These are phyloP conservation scores for Netelia inedita DNA, from an alignment of 2,888 invertebrate species.

Conservation along the genomic window DNA sequence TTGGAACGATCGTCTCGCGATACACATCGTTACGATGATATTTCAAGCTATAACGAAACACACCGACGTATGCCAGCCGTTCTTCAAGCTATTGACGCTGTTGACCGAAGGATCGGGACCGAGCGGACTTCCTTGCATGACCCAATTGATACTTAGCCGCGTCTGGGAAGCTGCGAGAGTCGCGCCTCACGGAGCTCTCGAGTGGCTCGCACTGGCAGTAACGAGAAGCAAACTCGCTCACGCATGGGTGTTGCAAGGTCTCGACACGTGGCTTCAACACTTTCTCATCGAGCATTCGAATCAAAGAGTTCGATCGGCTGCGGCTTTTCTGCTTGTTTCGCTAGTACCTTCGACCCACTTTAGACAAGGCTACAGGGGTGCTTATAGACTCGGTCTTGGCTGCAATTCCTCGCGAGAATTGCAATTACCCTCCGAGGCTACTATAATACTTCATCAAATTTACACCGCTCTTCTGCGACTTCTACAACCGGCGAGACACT, in stretches of 20 bases:
- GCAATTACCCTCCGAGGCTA: conserved; percentile 86
- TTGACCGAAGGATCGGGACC: conserved; percentile 94
- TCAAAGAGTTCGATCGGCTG: conserved; percentile 95
- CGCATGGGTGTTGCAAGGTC: conserved; percentile 96
- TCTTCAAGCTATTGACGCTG: conserved; percentile 96
- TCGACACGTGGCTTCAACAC: conserved; percentile 96
- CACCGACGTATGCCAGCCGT: conserved; percentile 96
- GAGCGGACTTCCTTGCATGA: conserved; percentile 95
- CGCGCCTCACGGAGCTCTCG: conserved; percentile 96
- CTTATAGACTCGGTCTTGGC: conserved; percentile 87
- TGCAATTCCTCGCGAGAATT: conserved; percentile 86
- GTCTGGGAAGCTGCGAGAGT: conserved; percentile 97
- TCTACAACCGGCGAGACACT: conserved; percentile 93
- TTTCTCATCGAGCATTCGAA: conserved; percentile 94
- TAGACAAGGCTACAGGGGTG: conserved; percentile 92
- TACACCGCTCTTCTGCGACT: conserved; percentile 91
- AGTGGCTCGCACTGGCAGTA: conserved; percentile 93
- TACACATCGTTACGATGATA: conserved; percentile 95
- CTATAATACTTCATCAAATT: conserved; percentile 88
- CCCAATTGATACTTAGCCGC: conserved; percentile 93
- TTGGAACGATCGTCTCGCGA: conserved; percentile 95
- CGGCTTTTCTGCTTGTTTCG: conserved; percentile 95
- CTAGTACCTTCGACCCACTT: conserved; percentile 96
- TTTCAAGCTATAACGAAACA: conserved; percentile 96
- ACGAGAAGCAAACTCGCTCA: conserved; percentile 96